Percentiles rank a stretch among this genome's conserved stretches.
Conservation (phyloP, 2,113 vertebrate genomes). For the Callorhinus ursinus region DNA sequence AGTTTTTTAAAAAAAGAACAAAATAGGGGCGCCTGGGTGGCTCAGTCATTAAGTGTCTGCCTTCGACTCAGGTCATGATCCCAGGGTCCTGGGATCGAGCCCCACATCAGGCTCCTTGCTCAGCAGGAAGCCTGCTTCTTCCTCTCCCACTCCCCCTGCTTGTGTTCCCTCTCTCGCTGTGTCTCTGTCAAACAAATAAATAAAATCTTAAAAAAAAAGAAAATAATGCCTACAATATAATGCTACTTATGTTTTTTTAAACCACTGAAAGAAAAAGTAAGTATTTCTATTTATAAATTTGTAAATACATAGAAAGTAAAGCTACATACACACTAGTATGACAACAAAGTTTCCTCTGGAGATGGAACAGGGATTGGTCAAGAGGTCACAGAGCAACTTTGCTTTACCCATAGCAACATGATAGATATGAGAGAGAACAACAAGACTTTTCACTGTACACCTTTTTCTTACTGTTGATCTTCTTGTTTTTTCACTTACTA, state of each 20-base stretch:
- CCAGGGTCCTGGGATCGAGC: too few relatives aligned
- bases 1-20: neutral
- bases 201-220: neutral
- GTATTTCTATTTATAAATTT: constrained; percentile 14
- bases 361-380: neutral
- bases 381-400: neutral
- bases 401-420: neutral
- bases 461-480: neutral
- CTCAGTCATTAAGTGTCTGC: too few relatives aligned
- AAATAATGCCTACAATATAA: neutral
- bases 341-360: neutral
- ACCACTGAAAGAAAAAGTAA: neutral
- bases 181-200: too few relatives aligned
- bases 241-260: neutral
- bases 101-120: too few relatives aligned
- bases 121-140: too few relatives aligned
- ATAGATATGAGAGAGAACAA: neutral
- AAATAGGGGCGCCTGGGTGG: neutral
- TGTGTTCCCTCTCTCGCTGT: too few relatives aligned
- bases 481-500: constrained; percentile 1
- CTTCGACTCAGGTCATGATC: too few relatives aligned
- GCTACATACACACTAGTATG: neutral
- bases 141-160: too few relatives aligned
- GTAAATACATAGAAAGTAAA: constrained; percentile 19
- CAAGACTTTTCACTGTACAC: neutral